Evolutionary conservation across 2,113 vertebrate species (phyloP).

Genomic region (Sylvietta virens): DNA sequence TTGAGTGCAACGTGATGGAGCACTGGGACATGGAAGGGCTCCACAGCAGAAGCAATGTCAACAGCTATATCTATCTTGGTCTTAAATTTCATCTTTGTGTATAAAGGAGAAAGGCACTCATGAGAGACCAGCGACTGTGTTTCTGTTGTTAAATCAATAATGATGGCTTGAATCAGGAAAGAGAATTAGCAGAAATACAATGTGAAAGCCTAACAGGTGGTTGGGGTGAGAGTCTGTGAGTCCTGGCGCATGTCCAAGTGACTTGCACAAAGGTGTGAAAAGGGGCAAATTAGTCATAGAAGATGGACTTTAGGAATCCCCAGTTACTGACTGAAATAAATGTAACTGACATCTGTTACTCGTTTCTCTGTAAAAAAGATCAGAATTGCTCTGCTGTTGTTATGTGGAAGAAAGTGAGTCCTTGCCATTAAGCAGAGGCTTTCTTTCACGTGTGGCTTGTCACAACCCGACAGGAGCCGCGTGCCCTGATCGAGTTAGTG

Average conservation of each 20-base stretch:
- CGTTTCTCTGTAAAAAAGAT: not conserved
- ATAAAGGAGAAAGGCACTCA: not conserved
- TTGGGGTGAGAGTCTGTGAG: not conserved
- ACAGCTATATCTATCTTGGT: not conserved
- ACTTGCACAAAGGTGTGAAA: not conserved
- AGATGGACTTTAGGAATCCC: not conserved
- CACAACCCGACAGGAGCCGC: not conserved
- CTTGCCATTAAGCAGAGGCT: not conserved
- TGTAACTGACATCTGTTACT: not conserved
- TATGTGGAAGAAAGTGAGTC: not conserved
- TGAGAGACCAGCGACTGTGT: not conserved
- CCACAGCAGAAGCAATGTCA: not conserved
- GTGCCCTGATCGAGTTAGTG: not conserved
- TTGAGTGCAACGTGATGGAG: not conserved
- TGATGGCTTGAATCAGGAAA: not conserved
- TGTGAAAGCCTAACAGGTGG: not conserved
- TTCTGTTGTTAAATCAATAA: not conserved
- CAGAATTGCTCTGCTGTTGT: not conserved
- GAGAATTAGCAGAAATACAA: not conserved
- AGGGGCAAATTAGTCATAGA: not conserved
- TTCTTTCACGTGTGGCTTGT: not conserved
- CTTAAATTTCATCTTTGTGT: not conserved
- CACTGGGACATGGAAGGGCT: not conserved
- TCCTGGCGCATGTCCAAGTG: not conserved
- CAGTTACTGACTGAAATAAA: not conserved